These are phyloP conservation scores for Cephus sareptanus DNA, from an alignment of 2,888 invertebrate species.

Conservation along the genomic window DNA sequence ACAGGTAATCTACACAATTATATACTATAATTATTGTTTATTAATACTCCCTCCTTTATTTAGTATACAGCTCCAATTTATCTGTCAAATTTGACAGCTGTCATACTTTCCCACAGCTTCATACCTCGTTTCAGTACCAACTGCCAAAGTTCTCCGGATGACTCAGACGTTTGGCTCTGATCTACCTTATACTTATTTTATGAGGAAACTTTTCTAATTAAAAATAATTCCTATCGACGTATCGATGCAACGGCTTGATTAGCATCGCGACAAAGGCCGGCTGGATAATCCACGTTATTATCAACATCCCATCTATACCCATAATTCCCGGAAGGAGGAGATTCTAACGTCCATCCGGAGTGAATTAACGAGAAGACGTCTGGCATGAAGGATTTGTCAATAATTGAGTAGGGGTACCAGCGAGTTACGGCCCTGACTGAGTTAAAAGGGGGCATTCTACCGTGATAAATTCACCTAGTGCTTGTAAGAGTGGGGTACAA, in stretches of 20 bases:
- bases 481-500: conserved; percentile 42
- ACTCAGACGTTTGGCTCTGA: not conserved
- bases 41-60: not conserved
- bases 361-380: not conserved
- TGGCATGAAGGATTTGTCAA: not conserved
- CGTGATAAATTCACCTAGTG: conserved; percentile 57
- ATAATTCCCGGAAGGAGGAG: not conserved
- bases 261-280: not conserved
- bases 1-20: not conserved
- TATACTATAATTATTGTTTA: conserved; percentile 16
- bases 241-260: not conserved
- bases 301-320: not conserved
- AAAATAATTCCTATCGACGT: not conserved
- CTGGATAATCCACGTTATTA: not conserved
- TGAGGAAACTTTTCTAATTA: not conserved
- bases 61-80: not conserved
- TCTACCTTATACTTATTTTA: not conserved
- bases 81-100: not conserved
- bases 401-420: conserved; percentile 8
- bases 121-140: not conserved
- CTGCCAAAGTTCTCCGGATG: not conserved
- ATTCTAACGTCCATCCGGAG: not conserved
- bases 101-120: not conserved
- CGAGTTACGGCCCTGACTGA: conserved; percentile 60
- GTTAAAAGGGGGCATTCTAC: conserved; percentile 58